A percentile compares a stretch with the other conserved stretches of the same genome.
These are phyloP conservation scores for Octopus sinensis DNA, from an alignment of 1,140 invertebrate species.

Conservation along the genomic window DNA sequence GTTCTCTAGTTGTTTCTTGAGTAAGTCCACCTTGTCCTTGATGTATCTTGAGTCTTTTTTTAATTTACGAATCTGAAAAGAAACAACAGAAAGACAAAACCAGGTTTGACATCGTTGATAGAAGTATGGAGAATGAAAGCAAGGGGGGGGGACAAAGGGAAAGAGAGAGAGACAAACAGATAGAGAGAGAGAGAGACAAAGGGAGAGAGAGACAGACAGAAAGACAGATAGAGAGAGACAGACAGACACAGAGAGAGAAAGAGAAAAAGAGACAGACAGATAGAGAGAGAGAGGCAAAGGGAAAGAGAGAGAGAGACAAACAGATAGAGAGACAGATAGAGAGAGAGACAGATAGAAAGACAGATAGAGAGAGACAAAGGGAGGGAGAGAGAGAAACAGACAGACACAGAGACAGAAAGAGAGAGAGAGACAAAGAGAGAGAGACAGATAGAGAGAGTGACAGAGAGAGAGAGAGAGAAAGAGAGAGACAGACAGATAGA, in stretches of 20 bases:
- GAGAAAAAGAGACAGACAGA: not conserved
- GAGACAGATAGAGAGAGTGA: too few relatives aligned
- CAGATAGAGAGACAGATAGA: too few relatives aligned
- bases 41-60: too few relatives aligned
- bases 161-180: not conserved
- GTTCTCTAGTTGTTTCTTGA: too few relatives aligned
- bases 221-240: not conserved
- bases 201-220: not conserved
- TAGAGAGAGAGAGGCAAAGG: not conserved
- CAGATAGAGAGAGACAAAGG: too few relatives aligned
- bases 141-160: not conserved
- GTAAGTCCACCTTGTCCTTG: too few relatives aligned
- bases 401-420: too few relatives aligned
- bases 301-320: not conserved
- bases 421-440: too few relatives aligned
- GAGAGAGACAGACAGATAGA: too few relatives aligned
- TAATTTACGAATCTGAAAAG: not conserved
- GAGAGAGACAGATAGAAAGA: too few relatives aligned
- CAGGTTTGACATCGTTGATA: not conserved
- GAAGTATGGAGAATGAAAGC: not conserved
- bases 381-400: too few relatives aligned
- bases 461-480: too few relatives aligned
- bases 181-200: not conserved
- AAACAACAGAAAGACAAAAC: not conserved
- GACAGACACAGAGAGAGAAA: not conserved